Base-by-base conservation (phyloP, 1,140 invertebrate species). In the Drosophila persimilis region DNA sequence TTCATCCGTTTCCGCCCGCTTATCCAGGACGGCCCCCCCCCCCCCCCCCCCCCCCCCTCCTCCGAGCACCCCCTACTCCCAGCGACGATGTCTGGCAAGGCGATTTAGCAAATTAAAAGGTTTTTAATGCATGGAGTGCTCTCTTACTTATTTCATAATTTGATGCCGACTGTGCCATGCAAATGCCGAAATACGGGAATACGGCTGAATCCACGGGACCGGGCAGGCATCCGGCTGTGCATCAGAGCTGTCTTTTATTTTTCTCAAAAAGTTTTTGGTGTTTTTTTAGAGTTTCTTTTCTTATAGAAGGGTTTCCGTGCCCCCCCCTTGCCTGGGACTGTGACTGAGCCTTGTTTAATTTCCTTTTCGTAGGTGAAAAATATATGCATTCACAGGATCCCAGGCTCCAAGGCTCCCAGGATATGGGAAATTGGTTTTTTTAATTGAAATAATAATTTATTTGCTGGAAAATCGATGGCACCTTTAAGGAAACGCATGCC, bases 51-150 rank as follows among this genome's bases (percentile, higher is more conserved):
- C 58, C 51, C 26, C 58, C 51, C 29, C 63, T 15, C 15, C 15
- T 15, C 26, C 20, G 53, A 29, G 26, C 59, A 0, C 24, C 4
- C 45, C 73, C 56, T 45, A 52, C n/a, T 50, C 51, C 22, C 41
- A 47, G 48, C 53, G 44, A 52, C 77, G 65, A 67, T 72, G 89
- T 90, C 89, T 90, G 89, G 89, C 74, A 90, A 90, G 89, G 89
- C 89, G 89, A 90, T 90, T 90, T 90, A 90, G 85, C 89, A 90
- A 90, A 90, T 90, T 90, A 90, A 90, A 90, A 90, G 84, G 89
- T 77, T 90, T 90, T 90, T 90, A 90, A 90, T 90, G 89, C 89
- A 80, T 89, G 89, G 81, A 89, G 89, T 83, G 80, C 61, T 80
- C 84, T 89, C 80, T 79, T 75, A 84, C 80, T 89, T 89, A 89